phyloP scores from a whole-genome alignment of 2,888 invertebrate species.

The Microctonus brassicae region DNA sequence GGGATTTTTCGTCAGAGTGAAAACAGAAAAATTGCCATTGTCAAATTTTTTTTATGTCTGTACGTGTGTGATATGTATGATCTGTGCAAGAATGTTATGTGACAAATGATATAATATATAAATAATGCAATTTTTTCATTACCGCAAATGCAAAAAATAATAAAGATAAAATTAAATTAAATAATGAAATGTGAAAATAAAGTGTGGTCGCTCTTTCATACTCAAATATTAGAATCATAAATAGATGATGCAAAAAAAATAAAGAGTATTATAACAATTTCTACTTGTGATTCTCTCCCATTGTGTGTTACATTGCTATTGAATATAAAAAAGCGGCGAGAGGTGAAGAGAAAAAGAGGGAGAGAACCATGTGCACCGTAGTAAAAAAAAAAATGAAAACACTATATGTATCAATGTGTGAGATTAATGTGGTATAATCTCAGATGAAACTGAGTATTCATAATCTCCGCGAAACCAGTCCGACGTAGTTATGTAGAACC shows the following conservation, averaged over 20 bases:
- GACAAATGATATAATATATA: background rate
- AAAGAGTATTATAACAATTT: slow-evolving; percentile 13
- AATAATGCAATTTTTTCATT: slow-evolving; percentile 25
- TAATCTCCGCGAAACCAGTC: slow-evolving; percentile 23
- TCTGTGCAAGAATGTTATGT: background rate
- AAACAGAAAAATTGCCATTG: slow-evolving; percentile 22
- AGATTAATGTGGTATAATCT: slow-evolving; percentile 1
- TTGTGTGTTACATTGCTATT: slow-evolving; percentile 2
- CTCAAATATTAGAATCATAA: slow-evolving; percentile 19
- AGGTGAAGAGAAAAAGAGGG: slow-evolving; percentile 1
- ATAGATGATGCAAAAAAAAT: slow-evolving; percentile 28
- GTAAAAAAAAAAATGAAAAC: slow-evolving; percentile 17
- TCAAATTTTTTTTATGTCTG: background rate
- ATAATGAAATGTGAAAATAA: slow-evolving; percentile 14
- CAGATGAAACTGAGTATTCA: background rate
- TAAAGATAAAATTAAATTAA: slow-evolving; percentile 15
- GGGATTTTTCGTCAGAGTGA: slow-evolving; percentile 33
- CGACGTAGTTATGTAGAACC: slow-evolving; percentile 31
- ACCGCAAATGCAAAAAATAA: slow-evolving; percentile 33
- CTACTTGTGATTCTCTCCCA: slow-evolving; percentile 21
- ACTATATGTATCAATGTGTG: slow-evolving; percentile 28
- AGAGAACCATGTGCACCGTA: slow-evolving; percentile 34
- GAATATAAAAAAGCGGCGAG: background rate
- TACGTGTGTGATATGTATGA: slow-evolving; percentile 20
- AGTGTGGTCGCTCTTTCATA: slow-evolving; percentile 34